Evolutionary conservation across 2,888 invertebrate species (phyloP).

Genomic region (Sinhomidia bicolor): DNA sequence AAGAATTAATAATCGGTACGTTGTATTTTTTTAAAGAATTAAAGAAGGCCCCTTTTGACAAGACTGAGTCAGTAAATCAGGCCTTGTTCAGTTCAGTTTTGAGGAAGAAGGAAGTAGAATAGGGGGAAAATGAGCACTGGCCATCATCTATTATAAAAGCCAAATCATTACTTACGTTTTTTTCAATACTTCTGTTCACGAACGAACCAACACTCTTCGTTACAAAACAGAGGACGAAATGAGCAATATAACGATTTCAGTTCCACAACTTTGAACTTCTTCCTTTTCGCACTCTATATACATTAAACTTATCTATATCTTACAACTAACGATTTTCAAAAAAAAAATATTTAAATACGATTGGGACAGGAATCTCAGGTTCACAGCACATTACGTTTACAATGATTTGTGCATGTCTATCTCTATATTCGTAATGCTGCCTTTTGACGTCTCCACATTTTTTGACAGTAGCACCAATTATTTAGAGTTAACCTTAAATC

Average conservation of each 20-base stretch:
- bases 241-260: not conserved
- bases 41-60: not conserved
- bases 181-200: not conserved
- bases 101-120: not conserved
- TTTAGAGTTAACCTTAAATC: not conserved
- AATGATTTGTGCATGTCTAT: not conserved
- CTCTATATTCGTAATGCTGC: not conserved
- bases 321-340: not conserved
- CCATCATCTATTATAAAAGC: not conserved
- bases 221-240: not conserved
- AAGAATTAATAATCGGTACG: not conserved
- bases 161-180: not conserved
- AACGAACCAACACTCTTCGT: not conserved
- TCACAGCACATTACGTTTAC: not conserved
- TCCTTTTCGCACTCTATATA: not conserved
- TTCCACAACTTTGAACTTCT: not conserved
- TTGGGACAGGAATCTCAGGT: not conserved
- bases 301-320: not conserved
- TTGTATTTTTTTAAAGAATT: not conserved
- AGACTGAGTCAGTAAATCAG: not conserved
- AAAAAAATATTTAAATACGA: not conserved
- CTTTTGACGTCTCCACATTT: not conserved
- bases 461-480: not conserved
- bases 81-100: not conserved
- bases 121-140: not conserved